Evolutionary conservation across 2,797 vertebrate genomes (phyloP).

Genomic region (Pristis pectinata): DNA sequence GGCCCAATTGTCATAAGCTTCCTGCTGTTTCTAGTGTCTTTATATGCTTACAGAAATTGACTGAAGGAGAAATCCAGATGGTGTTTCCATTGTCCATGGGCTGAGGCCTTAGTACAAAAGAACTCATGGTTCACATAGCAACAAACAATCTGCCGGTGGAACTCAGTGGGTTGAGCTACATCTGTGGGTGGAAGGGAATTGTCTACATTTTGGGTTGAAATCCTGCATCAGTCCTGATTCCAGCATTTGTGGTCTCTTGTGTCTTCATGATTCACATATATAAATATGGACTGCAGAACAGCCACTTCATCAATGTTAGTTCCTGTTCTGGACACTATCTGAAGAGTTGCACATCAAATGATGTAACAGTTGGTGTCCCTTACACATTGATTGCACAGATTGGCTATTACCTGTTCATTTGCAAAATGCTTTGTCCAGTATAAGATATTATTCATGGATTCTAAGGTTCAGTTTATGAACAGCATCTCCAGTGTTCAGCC

Average conservation of each 20-base stretch:
- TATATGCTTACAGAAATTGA: neutral
- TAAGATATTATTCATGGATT: neutral
- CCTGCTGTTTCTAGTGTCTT: too few relatives aligned
- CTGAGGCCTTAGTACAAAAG: too few relatives aligned
- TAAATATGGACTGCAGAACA: neutral
- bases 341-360: neutral
- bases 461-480: neutral
- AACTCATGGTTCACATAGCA: neutral
- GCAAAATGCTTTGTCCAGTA: neutral
- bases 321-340: neutral
- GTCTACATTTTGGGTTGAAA: too few relatives aligned
- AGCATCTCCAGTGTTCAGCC: neutral
- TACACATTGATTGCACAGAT: neutral
- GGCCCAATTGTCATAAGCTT: too few relatives aligned
- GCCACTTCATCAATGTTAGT: neutral
- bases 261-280: neutral
- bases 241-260: too few relatives aligned
- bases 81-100: too few relatives aligned
- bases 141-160: too few relatives aligned
- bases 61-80: neutral
- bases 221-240: too few relatives aligned
- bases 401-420: neutral
- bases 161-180: too few relatives aligned
- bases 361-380: neutral
- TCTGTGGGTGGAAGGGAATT: too few relatives aligned